Conservation (phyloP, 2,113 vertebrate genomes). For the Nanorana parkeri region DNA sequence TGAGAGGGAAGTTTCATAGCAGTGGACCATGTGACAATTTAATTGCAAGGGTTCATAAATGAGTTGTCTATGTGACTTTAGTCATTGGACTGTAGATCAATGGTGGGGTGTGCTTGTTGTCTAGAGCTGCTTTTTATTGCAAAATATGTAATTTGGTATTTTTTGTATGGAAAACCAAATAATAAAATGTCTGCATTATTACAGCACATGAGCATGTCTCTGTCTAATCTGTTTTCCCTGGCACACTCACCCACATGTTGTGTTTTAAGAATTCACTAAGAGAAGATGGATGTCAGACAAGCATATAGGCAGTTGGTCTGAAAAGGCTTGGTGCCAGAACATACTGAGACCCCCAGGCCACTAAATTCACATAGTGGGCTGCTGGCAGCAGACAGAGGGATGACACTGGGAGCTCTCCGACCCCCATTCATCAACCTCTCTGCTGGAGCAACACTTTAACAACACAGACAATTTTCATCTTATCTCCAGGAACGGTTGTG, state of each 20-base stretch:
- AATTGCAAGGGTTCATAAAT: too few relatives aligned
- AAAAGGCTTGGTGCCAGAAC: conserved; percentile 20
- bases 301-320: background rate
- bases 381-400: conserved; percentile 8
- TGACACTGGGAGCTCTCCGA: conserved; percentile 1
- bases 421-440: background rate
- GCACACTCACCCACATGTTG: background rate
- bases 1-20: too few relatives aligned
- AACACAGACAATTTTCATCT: conserved; percentile 7
- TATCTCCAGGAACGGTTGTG: too few relatives aligned
- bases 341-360: conserved; percentile 28
- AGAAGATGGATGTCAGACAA: conserved; percentile 1
- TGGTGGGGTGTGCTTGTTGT: too few relatives aligned
- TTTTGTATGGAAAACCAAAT: too few relatives aligned
- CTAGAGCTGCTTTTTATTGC: too few relatives aligned
- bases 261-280: background rate
- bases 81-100: too few relatives aligned
- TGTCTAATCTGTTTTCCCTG: background rate
- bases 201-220: too few relatives aligned
- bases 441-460: background rate
- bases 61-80: too few relatives aligned
- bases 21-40: too few relatives aligned
- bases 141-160: too few relatives aligned
- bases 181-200: too few relatives aligned
- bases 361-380: conserved; percentile 16